These are phyloP conservation scores for Istiophorus platypterus DNA, from an alignment of 2,113 vertebrate genomes.

Conservation along the genomic window DNA sequence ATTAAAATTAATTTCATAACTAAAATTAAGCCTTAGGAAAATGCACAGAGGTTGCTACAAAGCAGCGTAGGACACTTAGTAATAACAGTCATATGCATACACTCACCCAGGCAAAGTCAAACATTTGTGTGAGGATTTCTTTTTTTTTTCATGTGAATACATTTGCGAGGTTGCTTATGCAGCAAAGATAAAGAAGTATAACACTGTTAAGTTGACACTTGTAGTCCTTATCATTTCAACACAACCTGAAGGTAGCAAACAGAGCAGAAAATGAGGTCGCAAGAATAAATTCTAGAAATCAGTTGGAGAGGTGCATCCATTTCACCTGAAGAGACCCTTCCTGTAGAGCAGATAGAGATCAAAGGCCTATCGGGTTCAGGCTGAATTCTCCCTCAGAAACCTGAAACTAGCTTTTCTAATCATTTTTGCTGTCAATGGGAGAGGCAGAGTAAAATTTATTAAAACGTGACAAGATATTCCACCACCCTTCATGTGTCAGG, in stretches of 20 bases:
- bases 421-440: conserved; percentile 55
- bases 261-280: conserved; percentile 58
- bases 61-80: neutral
- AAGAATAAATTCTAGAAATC: conserved; percentile 52
- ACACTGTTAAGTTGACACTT: conserved; percentile 41
- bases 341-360: conserved; percentile 74
- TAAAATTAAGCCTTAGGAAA: neutral
- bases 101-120: neutral
- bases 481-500: conserved; percentile 23
- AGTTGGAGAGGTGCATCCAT: conserved; percentile 60
- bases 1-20: neutral
- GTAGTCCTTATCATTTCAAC: conserved; percentile 65
- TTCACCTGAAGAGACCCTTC: conserved; percentile 71
- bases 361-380: conserved; percentile 63
- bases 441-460: conserved; percentile 60
- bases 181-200: conserved; percentile 25
- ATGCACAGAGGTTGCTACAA: neutral
- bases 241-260: conserved; percentile 64
- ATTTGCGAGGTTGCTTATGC: conserved; percentile 28
- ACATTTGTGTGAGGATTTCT: neutral
- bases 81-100: too few species aligned
- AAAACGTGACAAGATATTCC: conserved; percentile 48
- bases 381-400: conserved; percentile 43
- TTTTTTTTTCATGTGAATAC: neutral
- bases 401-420: conserved; percentile 65